Percentiles rank a stretch among this genome's conserved stretches.
phyloP scores from a whole-genome alignment of 2,113 vertebrate species.

The Cottus gobio region DNA sequence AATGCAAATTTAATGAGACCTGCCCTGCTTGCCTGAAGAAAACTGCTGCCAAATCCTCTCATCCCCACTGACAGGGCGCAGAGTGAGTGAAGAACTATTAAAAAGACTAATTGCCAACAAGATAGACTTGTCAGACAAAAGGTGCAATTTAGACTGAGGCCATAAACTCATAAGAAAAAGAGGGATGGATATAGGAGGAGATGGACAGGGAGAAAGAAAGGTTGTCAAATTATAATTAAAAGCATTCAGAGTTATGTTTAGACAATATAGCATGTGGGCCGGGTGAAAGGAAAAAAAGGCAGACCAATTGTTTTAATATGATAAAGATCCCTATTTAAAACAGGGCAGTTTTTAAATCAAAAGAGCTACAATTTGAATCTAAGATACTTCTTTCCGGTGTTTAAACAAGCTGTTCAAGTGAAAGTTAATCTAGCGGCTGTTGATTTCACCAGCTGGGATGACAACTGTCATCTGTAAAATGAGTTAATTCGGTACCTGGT shows the following conservation, averaged over 20 bases:
- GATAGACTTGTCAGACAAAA: conserved; percentile 15
- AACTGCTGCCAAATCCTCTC: conserved; percentile 79
- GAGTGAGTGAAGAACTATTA: conserved; percentile 82
- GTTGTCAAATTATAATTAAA: not conserved
- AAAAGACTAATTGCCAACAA: conserved; percentile 79
- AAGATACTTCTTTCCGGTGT: not conserved
- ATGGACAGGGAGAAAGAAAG: not conserved
- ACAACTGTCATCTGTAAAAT: not conserved
- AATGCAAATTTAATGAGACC: conserved; percentile 84
- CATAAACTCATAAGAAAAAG: conserved; percentile 3
- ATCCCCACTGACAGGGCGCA: conserved; percentile 74
- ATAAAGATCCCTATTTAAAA: not conserved
- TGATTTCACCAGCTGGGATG: not conserved
- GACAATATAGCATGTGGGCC: not conserved
- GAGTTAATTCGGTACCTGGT: not conserved
- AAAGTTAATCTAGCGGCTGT: not conserved
- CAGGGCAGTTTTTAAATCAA: not conserved
- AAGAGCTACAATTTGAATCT: not conserved
- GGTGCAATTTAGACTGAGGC: conserved; percentile 23
- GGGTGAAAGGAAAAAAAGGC: not conserved
- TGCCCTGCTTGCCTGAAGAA: conserved; percentile 75
- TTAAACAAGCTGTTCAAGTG: not conserved
- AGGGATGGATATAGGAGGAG: not conserved
- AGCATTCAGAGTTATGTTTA: not conserved
- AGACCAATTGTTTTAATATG: not conserved